Conservation (phyloP, 2,888 invertebrate species). For the Pogonocherus hispidulus region DNA sequence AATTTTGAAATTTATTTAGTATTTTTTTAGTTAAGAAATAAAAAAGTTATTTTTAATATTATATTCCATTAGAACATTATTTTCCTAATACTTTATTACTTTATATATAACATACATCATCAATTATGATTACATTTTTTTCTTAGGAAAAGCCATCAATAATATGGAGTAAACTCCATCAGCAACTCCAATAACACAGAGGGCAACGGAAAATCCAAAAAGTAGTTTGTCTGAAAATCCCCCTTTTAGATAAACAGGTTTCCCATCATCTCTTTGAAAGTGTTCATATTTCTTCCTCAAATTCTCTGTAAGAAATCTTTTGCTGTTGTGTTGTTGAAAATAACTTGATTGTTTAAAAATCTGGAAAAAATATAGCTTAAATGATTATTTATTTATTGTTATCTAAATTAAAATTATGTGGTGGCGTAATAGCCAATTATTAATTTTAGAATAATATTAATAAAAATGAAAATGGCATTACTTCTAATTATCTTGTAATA, state of each 20-base stretch:
- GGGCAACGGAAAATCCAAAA: conserved; percentile 25
- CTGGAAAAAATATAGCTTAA: neutral
- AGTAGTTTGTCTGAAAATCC: conserved; percentile 46
- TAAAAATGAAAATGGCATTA: too few species aligned
- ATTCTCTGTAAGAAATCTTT: conserved; percentile 18
- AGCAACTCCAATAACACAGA: conserved; percentile 37
- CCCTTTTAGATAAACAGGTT: conserved; percentile 51
- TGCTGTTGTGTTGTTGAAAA: conserved; percentile 1
- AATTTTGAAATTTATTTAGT: too few species aligned
- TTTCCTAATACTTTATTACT: too few species aligned
- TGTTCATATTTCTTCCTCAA: conserved; percentile 31
- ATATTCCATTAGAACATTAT: too few species aligned
- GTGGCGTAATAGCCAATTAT: too few species aligned
- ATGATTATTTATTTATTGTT: too few species aligned
- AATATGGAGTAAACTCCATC: conserved; percentile 29
- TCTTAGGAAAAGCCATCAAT: conserved; percentile 36
- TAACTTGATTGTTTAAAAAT: neutral
- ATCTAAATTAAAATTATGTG: too few species aligned
- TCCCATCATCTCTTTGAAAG: conserved; percentile 47
- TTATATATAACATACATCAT: neutral
- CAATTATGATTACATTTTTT: conserved; percentile 15
- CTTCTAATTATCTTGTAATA: too few species aligned
- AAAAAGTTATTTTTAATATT: too few species aligned
- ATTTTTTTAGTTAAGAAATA: too few species aligned
- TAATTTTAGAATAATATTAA: too few species aligned